phyloP scores from a whole-genome alignment of 1,140 invertebrate genomes.

The Aphelenchoides besseyi region DNA sequence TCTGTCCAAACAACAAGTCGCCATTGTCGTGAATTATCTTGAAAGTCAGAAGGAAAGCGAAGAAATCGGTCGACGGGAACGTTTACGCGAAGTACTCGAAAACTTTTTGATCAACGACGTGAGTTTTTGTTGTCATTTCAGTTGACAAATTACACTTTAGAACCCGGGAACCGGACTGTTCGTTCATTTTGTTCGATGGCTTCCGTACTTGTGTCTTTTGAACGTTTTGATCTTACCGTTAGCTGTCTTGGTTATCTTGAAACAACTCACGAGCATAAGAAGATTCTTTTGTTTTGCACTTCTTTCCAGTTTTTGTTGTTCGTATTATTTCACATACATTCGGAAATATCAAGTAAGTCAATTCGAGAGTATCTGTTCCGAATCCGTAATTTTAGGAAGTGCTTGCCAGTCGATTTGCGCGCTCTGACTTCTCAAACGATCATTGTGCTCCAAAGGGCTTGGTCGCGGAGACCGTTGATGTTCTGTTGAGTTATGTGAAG shows the following conservation, averaged over 20 bases:
- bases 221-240: conserved; percentile 35
- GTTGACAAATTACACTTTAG: conserved; percentile 7
- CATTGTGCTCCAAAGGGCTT: conserved; percentile 39
- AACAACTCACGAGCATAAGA: neutral
- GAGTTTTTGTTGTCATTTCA: conserved; percentile 1
- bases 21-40: conserved; percentile 30
- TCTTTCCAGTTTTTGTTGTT: conserved; percentile 13
- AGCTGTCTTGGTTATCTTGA: conserved; percentile 33
- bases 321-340: conserved; percentile 44
- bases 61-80: conserved; percentile 40
- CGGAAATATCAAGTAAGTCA: conserved; percentile 44
- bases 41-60: conserved; percentile 28
- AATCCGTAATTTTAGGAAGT: conserved; percentile 36
- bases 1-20: conserved; percentile 26
- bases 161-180: conserved; percentile 25
- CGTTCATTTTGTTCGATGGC: conserved; percentile 28
- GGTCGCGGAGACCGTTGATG: conserved; percentile 37
- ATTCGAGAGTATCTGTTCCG: conserved; percentile 17
- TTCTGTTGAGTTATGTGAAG: conserved; percentile 45
- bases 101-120: conserved; percentile 38
- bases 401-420: conserved; percentile 38
- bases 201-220: conserved; percentile 39
- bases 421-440: conserved; percentile 17
- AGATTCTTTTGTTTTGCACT: conserved; percentile 15
- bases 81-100: conserved; percentile 36